Base-by-base conservation (phyloP, 2,888 invertebrate species). In the Cylindroiulus punctatus region DNA sequence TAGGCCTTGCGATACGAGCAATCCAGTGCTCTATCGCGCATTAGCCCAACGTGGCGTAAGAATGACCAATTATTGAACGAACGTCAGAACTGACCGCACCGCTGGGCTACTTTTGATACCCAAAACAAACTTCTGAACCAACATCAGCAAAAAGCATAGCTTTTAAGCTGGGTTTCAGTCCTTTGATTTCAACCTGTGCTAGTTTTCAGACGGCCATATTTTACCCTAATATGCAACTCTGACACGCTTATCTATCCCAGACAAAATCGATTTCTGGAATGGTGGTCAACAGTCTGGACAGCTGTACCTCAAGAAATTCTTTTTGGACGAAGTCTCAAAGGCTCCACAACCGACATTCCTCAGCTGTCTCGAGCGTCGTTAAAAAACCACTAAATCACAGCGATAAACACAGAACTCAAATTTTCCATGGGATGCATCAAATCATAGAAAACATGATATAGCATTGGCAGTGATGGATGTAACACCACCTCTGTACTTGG, bases 31-130 rank as follows among this genome's bases (percentile, higher is more conserved):
- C 65, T 65, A 65, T 65, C 65, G 65, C 65, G 65, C 65, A 65
- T 65, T 65, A 65, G 65, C 26, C 65, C 65, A 65, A 65, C 65
- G 65, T 65, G 65, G 65, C 65, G 65, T 65, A 65, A 65, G 65
- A 65, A 65, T 26, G 65, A 65, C 65, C 65, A 65, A 65, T 65
- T 65, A 65, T 65, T 65, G 65, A 65, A 26, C 26, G 26, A 65
- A 65, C 65, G 26, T 26, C 65, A 26, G 65, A 26, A 65, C 26
- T 65, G 65, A 65, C 65, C 65, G 26, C 65, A 65, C 26, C n/a
- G 65, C 65, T 26, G 10, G 26, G 14, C 65, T 26, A 65, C 65
- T 65, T 65, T 26, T 5, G 22, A 57, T 12, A 30, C 12, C 65
- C 26, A 65, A 65, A 65, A 57, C 57, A 57, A 57, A 65, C 65